Percentiles rank a stretch among this genome's conserved stretches.
phyloP scores from a whole-genome alignment of 2,113 vertebrate genomes.

The Spheniscus mendiculus region DNA sequence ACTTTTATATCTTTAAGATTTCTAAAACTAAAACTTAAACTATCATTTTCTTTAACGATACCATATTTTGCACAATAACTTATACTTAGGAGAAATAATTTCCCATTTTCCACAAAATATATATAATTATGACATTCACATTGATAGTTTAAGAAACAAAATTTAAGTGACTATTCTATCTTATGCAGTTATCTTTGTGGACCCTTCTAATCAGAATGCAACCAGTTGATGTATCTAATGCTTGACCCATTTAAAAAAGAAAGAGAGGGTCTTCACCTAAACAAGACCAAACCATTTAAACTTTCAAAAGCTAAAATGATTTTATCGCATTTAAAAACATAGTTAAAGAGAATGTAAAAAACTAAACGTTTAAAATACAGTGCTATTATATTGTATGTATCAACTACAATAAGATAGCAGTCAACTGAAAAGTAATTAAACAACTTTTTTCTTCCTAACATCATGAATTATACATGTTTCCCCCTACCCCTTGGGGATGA shows the following conservation, averaged over 20 bases:
- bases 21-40: slow-evolving; percentile 81
- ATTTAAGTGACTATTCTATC: slow-evolving; percentile 72
- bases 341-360: slow-evolving; percentile 51
- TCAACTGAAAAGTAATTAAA: slow-evolving; percentile 39
- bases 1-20: slow-evolving; percentile 78
- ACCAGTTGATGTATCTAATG: slow-evolving; percentile 55
- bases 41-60: slow-evolving; percentile 77
- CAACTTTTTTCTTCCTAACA: slow-evolving; percentile 46
- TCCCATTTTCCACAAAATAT: slow-evolving; percentile 79
- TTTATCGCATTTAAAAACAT: slow-evolving; percentile 57
- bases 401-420: slow-evolving; percentile 44
- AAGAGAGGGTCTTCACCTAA: slow-evolving; percentile 47
- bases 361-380: slow-evolving; percentile 44
- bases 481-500: slow-evolving; percentile 34
- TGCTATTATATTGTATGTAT: slow-evolving; percentile 29
- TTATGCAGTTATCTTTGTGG: slow-evolving; percentile 60
- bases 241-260: slow-evolving; percentile 56
- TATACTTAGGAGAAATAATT: slow-evolving; percentile 80
- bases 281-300: slow-evolving; percentile 56
- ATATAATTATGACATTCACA: slow-evolving; percentile 87
- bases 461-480: neutral
- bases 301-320: slow-evolving; percentile 65
- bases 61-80: slow-evolving; percentile 84
- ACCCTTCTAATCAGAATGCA: slow-evolving; percentile 65
- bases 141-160: slow-evolving; percentile 78